phyloP scores from a whole-genome alignment of 2,797 vertebrate species.

The Phrynocephalus guinanensis region DNA sequence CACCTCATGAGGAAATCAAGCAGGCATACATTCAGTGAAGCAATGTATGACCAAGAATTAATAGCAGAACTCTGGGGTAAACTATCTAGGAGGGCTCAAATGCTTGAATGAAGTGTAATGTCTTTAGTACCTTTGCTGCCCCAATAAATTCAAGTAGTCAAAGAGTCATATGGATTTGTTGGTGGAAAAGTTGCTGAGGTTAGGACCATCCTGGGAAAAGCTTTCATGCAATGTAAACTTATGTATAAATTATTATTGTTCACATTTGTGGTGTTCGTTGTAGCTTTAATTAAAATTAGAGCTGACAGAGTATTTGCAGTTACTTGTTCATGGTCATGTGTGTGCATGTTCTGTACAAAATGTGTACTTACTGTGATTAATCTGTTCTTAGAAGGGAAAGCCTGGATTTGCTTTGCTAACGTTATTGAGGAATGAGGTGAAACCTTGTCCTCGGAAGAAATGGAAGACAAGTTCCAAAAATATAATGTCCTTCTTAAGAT shows the following conservation, averaged over 20 bases:
- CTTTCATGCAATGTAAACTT: neutral
- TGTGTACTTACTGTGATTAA: neutral
- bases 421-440: neutral
- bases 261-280: neutral
- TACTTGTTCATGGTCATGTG: neutral
- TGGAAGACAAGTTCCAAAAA: neutral
- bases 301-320: neutral
- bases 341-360: neutral
- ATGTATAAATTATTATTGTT: no score
- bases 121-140: neutral
- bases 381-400: neutral
- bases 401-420: neutral
- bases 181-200: neutral
- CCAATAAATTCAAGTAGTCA: neutral
- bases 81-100: neutral
- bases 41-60: neutral
- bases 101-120: neutral
- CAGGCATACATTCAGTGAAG: neutral
- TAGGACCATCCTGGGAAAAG: neutral
- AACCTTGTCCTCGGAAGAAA: neutral
- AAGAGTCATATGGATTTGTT: neutral
- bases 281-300: neutral
- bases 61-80: neutral
- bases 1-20: neutral
- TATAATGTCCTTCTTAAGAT: slow-evolving; percentile 11